These are phyloP conservation scores for Fissipunctia ypsillon DNA, from an alignment of 2,888 invertebrate genomes.

Conservation along the genomic window DNA sequence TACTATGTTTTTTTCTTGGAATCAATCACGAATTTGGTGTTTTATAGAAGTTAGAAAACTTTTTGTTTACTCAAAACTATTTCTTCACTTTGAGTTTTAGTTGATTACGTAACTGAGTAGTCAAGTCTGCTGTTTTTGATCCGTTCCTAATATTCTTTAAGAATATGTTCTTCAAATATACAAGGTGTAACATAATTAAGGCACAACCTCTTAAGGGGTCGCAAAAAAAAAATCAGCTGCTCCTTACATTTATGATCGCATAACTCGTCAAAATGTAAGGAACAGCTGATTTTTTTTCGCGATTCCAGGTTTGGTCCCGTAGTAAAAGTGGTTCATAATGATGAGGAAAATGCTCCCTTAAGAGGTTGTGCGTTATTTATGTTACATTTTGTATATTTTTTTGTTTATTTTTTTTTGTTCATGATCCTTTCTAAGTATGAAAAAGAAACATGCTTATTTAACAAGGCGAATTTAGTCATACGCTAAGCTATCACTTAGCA, in stretches of 20 bases:
- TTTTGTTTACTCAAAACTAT: neutral
- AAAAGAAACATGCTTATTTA: neutral
- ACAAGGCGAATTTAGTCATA: neutral
- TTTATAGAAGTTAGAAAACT: slow-evolving; percentile 3
- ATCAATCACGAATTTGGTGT: slow-evolving; percentile 4
- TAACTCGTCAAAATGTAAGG: too few species aligned
- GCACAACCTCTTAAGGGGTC: too few species aligned
- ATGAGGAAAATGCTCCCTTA: too few species aligned
- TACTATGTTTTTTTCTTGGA: slow-evolving; percentile 7
- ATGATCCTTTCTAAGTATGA: neutral
- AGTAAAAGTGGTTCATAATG: too few species aligned
- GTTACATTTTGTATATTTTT: too few species aligned
- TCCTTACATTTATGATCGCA: too few species aligned
- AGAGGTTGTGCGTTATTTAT: too few species aligned
- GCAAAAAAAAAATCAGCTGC: too few species aligned
- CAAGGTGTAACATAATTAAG: too few species aligned
- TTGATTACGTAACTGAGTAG: neutral
- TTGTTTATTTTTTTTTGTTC: neutral
- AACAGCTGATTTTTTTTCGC: too few species aligned
- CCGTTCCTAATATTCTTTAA: neutral
- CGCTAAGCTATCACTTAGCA: neutral
- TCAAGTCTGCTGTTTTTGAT: neutral
- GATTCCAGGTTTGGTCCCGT: too few species aligned
- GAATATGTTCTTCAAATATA: neutral
- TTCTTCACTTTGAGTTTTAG: neutral